These are phyloP conservation scores for Andrena marginata DNA, from an alignment of 2,888 invertebrate species.

Conservation along the genomic window DNA sequence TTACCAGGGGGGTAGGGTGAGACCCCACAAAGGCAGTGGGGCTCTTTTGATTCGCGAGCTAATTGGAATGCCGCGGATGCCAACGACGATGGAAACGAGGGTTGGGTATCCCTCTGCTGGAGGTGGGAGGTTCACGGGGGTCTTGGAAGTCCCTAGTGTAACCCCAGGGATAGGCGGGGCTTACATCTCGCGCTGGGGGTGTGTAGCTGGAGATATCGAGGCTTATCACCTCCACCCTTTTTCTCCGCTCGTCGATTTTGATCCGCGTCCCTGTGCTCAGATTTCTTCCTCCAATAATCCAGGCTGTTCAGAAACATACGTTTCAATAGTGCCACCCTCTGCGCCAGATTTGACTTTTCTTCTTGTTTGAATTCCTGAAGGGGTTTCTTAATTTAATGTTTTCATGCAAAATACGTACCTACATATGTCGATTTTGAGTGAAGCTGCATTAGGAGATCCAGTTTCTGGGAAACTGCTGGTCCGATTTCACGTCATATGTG, in stretches of 20 bases:
- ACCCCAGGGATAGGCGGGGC: conserved; percentile 80
- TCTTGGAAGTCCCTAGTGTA: conserved; percentile 76
- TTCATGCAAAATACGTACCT: background rate
- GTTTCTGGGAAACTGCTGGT: too few species aligned
- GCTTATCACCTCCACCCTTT: conserved; percentile 70
- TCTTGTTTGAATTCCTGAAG: background rate
- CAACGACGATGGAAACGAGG: conserved; percentile 82
- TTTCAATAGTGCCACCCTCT: background rate
- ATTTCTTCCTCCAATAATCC: conserved; percentile 30
- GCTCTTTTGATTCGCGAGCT: conserved; percentile 85
- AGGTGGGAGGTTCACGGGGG: conserved; percentile 65
- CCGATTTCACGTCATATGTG: too few species aligned
- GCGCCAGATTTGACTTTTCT: background rate
- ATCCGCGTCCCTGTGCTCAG: conserved; percentile 17
- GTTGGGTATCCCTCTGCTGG: conserved; percentile 67
- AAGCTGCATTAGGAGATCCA: too few species aligned
- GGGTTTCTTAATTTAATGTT: conserved; percentile 6
- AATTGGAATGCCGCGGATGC: conserved; percentile 85
- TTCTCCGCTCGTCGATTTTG: conserved; percentile 53
- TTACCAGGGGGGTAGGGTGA: conserved; percentile 74
- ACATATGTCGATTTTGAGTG: background rate
- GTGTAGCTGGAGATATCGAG: conserved; percentile 79
- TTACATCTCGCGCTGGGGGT: conserved; percentile 75
- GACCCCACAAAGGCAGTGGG: conserved; percentile 84
- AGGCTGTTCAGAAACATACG: background rate